These are phyloP conservation scores for Trachelus troglodyta DNA, from an alignment of 2,888 invertebrate genomes.

Conservation along the genomic window DNA sequence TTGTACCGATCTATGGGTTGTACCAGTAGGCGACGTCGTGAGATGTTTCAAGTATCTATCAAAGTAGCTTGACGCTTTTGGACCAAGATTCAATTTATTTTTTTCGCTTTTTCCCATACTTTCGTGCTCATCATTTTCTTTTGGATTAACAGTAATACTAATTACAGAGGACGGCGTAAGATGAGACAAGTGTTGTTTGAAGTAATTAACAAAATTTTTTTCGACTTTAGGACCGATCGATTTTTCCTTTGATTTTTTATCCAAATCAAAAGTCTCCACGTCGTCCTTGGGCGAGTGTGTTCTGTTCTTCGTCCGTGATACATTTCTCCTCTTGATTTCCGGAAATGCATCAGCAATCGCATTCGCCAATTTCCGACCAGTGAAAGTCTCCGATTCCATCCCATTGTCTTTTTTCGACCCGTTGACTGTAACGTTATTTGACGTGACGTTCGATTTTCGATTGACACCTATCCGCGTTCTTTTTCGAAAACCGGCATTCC, in stretches of 20 bases:
- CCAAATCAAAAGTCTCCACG: background rate
- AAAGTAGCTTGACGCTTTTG: background rate
- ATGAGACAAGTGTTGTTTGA: background rate
- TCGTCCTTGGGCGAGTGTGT: background rate
- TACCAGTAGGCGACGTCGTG: background rate
- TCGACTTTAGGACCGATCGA: background rate
- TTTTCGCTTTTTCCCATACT: background rate
- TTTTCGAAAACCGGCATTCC: background rate
- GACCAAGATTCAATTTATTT: background rate
- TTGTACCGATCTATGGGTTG: background rate
- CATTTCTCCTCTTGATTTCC: conserved; percentile 6
- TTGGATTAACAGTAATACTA: background rate
- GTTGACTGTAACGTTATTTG: background rate
- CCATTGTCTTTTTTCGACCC: background rate
- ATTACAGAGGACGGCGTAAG: background rate
- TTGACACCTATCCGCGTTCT: background rate
- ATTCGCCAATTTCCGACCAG: conserved; percentile 11
- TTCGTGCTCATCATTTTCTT: background rate
- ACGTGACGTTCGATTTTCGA: background rate
- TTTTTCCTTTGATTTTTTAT: background rate
- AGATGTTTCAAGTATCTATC: background rate
- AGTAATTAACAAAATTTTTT: background rate
- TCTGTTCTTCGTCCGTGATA: background rate
- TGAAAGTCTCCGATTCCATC: background rate
- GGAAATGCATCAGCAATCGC: conserved; percentile 24